Conservation (phyloP, 2,113 vertebrate genomes). For the Anseranas semipalmata region DNA sequence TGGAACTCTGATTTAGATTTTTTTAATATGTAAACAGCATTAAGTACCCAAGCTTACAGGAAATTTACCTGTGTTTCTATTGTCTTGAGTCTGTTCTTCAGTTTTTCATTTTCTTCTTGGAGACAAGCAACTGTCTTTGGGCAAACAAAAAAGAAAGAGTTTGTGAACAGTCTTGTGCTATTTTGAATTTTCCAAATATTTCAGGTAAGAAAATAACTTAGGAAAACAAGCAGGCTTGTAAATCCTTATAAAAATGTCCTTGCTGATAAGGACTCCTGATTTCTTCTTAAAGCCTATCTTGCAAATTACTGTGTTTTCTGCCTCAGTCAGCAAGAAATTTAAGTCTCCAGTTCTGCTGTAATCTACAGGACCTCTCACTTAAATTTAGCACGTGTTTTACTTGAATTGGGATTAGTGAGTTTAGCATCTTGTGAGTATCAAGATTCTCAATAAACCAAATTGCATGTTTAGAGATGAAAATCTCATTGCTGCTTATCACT, state of each 20-base stretch:
- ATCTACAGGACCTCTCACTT: not conserved
- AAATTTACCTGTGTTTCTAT: conserved; percentile 88
- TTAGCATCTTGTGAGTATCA: not conserved
- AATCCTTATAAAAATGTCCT: not conserved
- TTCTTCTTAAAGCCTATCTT: not conserved
- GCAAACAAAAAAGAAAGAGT: conserved; percentile 14
- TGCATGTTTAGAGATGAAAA: not conserved
- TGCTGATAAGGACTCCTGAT: not conserved
- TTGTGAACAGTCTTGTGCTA: not conserved
- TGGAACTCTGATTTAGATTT: not conserved
- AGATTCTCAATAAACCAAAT: not conserved
- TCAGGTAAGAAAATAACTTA: not conserved
- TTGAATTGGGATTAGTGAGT: not conserved
- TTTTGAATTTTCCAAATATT: not conserved
- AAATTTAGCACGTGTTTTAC: not conserved
- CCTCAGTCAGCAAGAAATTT: not conserved
- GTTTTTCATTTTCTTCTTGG: conserved; percentile 92
- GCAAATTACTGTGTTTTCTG: not conserved
- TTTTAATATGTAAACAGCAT: not conserved
- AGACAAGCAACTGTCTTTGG: conserved; percentile 89
- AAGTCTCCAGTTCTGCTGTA: not conserved
- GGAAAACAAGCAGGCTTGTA: not conserved
- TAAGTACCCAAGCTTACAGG: not conserved
- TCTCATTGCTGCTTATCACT: not conserved
- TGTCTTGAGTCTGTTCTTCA: conserved; percentile 85